Conservation (phyloP, 2,113 vertebrate species). For the Elephas maximus region DNA sequence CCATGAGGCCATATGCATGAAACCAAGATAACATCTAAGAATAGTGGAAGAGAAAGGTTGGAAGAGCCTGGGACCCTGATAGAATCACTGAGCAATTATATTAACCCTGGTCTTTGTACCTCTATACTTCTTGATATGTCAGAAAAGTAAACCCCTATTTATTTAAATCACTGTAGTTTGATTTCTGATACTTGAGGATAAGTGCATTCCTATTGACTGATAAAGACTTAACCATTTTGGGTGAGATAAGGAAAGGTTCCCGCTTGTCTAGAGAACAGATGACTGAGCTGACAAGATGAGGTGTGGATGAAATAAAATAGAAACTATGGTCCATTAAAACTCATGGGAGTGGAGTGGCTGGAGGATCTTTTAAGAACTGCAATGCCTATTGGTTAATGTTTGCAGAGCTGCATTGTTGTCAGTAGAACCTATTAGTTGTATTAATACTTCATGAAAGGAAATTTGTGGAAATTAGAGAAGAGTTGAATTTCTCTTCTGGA, state of each 20-base stretch:
- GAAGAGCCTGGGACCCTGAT: background rate
- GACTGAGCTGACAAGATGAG: background rate
- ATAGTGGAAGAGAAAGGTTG: background rate
- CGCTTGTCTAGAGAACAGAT: background rate
- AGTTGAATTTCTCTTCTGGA: background rate
- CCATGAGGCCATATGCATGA: background rate
- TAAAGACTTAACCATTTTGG: background rate
- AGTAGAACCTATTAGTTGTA: background rate
- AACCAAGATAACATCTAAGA: background rate
- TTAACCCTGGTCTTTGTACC: background rate
- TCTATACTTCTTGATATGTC: background rate
- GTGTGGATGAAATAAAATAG: background rate
- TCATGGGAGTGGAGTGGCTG: background rate
- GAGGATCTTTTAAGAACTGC: background rate
- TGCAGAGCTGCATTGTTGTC: background rate
- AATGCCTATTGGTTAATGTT: background rate
- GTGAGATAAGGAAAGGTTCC: background rate
- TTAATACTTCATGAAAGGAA: background rate
- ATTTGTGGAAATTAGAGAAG: constrained; percentile 11
- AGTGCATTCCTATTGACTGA: background rate
- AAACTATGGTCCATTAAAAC: background rate
- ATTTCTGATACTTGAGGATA: constrained; percentile 46
- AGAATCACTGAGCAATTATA: background rate
- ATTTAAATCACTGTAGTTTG: background rate
- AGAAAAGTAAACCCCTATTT: background rate